phyloP scores from a whole-genome alignment of 2,888 invertebrate genomes.

The Oscheius sp. region DNA sequence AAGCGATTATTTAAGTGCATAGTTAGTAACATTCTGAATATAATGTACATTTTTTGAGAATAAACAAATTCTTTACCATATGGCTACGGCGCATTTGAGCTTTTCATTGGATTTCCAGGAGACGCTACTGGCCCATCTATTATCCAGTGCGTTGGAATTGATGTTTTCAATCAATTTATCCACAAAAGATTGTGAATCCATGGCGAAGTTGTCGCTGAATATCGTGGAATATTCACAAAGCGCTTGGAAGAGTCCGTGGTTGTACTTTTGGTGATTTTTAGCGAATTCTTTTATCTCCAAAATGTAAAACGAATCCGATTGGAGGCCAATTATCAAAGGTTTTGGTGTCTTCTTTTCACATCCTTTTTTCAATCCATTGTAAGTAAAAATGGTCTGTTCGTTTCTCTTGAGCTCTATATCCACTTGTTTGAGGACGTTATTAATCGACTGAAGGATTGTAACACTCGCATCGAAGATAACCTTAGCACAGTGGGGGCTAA shows the following conservation, averaged over 20 bases:
- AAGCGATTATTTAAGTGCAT: too few species aligned
- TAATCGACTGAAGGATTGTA: neutral
- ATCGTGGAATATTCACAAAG: neutral
- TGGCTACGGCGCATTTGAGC: neutral
- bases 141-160: neutral
- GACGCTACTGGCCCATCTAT: neutral
- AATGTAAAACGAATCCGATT: conserved; percentile 1
- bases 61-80: neutral
- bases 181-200: neutral
- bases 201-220: neutral
- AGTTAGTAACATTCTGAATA: neutral
- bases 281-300: neutral
- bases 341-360: neutral
- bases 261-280: neutral
- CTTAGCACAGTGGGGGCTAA: conserved; percentile 19
- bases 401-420: conserved; percentile 12
- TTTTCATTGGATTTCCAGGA: conserved; percentile 7
- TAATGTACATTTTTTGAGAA: neutral
- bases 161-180: neutral
- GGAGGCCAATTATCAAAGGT: neutral
- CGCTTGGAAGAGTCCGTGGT: conserved; percentile 5
- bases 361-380: neutral
- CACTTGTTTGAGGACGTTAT: neutral
- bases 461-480: neutral
- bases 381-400: neutral